These are phyloP conservation scores for Echinometra lucunter DNA, from an alignment of 53 echinoderm and acorn worm species.

Conservation along the genomic window DNA sequence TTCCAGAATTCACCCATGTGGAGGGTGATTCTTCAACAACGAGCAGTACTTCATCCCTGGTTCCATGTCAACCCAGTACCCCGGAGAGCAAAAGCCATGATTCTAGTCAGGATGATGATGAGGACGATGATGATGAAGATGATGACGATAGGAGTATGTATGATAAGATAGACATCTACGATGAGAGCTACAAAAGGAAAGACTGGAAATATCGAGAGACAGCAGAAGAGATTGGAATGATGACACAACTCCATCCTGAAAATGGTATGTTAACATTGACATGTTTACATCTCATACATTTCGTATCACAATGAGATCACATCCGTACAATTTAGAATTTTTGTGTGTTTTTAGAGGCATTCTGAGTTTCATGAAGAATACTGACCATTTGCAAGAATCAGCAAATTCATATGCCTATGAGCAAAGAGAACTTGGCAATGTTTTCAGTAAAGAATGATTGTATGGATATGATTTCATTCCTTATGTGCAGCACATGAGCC, in stretches of 20 bases:
- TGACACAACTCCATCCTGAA: conserved; percentile 28
- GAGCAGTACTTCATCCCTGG: conserved; percentile 41
- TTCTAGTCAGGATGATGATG: conserved; percentile 59
- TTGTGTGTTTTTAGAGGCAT: too few relatives aligned
- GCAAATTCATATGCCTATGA: too few relatives aligned
- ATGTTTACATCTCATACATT: not conserved
- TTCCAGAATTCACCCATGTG: conserved; percentile 57
- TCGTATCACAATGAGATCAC: not conserved
- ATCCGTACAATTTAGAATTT: too few relatives aligned
- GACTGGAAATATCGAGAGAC: conserved; percentile 81
- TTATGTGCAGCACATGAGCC: too few relatives aligned
- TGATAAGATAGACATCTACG: conserved; percentile 60
- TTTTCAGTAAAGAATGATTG: too few relatives aligned
- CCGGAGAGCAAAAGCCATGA: not conserved
- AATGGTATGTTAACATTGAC: conserved; percentile 1
- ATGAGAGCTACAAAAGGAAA: conserved; percentile 76
- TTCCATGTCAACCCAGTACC: not conserved
- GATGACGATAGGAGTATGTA: conserved; percentile 60
- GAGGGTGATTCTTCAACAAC: conserved; percentile 48
- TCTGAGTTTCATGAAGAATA: too few relatives aligned
- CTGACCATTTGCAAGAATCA: too few relatives aligned
- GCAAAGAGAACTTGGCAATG: too few relatives aligned
- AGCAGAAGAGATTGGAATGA: conserved; percentile 70
- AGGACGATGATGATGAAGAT: conserved; percentile 81
- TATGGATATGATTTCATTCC: too few relatives aligned